Evolutionary conservation across 2,113 vertebrate genomes (phyloP), one percentile per base, ranked within the genome.

Genomic region (Plestiodon gilberti): DNA sequence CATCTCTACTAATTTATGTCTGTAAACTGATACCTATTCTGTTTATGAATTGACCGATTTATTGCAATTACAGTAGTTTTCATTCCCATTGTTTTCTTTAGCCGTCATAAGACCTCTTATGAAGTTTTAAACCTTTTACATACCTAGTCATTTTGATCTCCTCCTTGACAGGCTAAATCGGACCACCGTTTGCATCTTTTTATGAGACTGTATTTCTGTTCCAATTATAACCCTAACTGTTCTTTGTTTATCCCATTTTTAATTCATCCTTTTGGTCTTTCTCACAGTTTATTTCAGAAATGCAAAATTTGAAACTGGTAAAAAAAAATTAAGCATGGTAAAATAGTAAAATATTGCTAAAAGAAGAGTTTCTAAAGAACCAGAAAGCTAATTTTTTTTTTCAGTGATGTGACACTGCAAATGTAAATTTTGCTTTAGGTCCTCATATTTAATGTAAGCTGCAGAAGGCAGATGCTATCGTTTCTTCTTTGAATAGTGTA

Each of bases 371-470:
- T 74, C 57, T 76, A 76, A 76, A 84, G 57, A 43, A 75, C 35
- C 65, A 75, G 57, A 69, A 78, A 83, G 64, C 38, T 48, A 78
- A 61, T 62, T n/a, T 81, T 65, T 74, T 70, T 48, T 62, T 14
- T 10, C 70, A 69, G 33, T 77, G 35, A 69, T 77, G 71, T 65
- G 80, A 87, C 73, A 82, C 70, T 86, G 38, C 78, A 77, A 77
- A 82, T 64, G 28, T 77, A 77, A 82, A 87, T 82, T 82, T 82
- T 70, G 86, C 78, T 69, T 87, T 77, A 82, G 62, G 80, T 76
- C 73, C 73, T 82, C 73, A 82, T 75, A 48, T 43, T 82, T 65
- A 77, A 84, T 84, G 48, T 76, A 67, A 59, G 71, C 55, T 82
- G 71, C 80, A 82, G 52, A 67, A 82, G 48, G 73, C 79, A 69